Evolutionary conservation across 2,797 vertebrate genomes (phyloP).

Genomic region (Fratercula arctica): DNA sequence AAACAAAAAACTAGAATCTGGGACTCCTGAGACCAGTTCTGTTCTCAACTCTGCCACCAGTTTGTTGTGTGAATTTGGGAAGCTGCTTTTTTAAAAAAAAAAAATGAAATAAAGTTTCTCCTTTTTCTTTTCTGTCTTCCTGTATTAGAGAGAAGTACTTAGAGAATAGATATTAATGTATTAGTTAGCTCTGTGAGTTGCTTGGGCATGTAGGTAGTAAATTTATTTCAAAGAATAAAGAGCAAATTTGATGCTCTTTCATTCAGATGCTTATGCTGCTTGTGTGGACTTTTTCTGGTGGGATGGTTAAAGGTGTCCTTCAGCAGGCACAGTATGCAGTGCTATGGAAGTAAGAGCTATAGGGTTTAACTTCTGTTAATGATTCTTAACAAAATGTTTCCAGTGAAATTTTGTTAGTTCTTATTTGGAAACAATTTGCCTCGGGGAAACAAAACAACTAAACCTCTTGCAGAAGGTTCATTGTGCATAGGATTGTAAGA

Average conservation of each 20-base stretch:
- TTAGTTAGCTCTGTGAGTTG: background rate
- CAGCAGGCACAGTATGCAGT: background rate
- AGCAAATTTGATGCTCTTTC: background rate
- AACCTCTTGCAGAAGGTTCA: background rate
- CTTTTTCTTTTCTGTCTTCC: background rate
- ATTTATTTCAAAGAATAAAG: background rate
- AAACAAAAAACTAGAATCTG: background rate
- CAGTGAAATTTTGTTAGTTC: background rate
- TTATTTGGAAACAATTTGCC: slow-evolving; percentile 6
- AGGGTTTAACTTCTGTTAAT: background rate
- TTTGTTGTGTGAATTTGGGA: background rate
- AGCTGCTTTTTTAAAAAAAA: background rate
- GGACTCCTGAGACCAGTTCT: background rate
- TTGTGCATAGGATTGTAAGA: background rate
- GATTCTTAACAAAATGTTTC: background rate
- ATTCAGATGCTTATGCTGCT: background rate
- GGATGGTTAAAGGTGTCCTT: background rate
- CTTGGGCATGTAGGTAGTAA: background rate
- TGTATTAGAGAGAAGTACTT: background rate
- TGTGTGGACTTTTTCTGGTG: background rate
- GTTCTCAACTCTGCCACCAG: background rate
- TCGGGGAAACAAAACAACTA: background rate
- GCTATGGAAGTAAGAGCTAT: background rate
- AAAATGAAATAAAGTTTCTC: background rate
- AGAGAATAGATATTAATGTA: background rate